Evolutionary conservation across 2,797 vertebrate genomes (phyloP).

Genomic region (Sebastes iracundus): DNA sequence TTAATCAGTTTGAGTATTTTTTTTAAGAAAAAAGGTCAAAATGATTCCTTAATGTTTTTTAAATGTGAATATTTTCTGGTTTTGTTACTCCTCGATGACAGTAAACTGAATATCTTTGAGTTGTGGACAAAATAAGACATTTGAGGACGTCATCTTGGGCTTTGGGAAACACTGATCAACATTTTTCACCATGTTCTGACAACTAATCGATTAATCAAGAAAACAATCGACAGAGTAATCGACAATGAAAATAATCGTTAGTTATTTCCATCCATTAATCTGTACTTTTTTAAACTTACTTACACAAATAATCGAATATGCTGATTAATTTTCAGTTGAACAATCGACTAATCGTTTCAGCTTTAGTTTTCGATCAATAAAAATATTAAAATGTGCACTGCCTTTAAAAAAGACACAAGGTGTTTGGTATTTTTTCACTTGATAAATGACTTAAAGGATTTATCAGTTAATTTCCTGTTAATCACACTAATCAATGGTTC

Average conservation of each 20-base stretch:
- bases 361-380: not conserved
- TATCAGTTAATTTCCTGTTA: not conserved
- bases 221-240: no score
- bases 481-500: not conserved
- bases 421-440: no score
- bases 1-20: no score
- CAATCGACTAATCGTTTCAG: not conserved
- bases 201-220: no score
- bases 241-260: no score
- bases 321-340: not conserved
- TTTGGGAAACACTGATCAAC: not conserved
- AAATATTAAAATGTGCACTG: not conserved
- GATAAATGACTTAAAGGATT: not conserved
- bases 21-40: not conserved
- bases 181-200: no score
- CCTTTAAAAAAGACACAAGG: no score
- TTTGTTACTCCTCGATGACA: rapidly evolving
- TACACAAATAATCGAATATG: not conserved
- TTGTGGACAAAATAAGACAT: not conserved
- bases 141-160: not conserved
- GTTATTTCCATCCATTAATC: not conserved
- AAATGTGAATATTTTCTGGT: not conserved
- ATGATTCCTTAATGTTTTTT: not conserved
- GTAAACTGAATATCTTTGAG: not conserved
- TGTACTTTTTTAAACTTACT: not conserved